phyloP scores from a whole-genome alignment of 2,888 invertebrate species.

The Amiota minor region DNA sequence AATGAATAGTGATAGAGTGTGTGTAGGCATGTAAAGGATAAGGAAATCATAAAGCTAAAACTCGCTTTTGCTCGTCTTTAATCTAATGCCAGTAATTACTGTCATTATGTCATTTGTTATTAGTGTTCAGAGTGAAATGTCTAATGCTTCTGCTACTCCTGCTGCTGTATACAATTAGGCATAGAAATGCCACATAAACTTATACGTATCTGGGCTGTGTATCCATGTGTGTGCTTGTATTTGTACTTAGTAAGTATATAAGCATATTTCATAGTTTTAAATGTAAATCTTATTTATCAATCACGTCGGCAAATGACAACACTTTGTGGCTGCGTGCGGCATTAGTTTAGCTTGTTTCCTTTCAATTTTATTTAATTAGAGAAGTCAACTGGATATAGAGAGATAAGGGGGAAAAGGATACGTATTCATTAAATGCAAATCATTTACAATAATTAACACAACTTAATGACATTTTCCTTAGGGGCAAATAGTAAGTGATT shows the following conservation, averaged over 20 bases:
- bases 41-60: not conserved
- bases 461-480: conserved; percentile 20
- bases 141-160: not conserved
- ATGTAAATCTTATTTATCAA: conserved; percentile 60
- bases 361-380: too few species aligned
- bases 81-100: conserved; percentile 61
- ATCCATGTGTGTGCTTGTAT: too few species aligned
- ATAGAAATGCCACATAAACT: conserved; percentile 8
- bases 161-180: conserved; percentile 55
- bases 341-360: too few species aligned
- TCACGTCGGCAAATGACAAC: conserved; percentile 34
- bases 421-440: conserved; percentile 51
- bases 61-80: conserved; percentile 45
- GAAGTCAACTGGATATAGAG: not conserved
- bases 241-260: too few species aligned
- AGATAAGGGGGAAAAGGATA: conserved; percentile 38
- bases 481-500: too few species aligned
- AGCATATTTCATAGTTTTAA: conserved; percentile 27
- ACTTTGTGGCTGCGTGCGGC: not conserved
- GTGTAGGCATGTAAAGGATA: not conserved
- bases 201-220: too few species aligned
- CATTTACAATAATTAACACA: conserved; percentile 43
- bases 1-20: not conserved
- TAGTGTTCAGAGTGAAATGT: conserved; percentile 37
- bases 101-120: conserved; percentile 59